Base-by-base conservation (phyloP, 1,140 invertebrate species). In the Anastrepha ludens region DNA sequence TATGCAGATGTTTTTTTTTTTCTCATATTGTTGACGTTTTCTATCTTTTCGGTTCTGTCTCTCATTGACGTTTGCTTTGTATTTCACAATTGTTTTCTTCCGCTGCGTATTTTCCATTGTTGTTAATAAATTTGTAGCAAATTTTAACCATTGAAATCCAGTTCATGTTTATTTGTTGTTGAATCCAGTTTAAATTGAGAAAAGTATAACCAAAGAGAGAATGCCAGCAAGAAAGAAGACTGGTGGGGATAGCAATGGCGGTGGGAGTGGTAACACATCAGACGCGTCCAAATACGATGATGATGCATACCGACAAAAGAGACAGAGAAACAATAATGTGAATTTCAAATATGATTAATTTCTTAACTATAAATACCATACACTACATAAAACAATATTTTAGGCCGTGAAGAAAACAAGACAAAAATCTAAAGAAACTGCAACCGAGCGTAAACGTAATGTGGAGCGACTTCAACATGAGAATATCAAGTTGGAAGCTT, bases 241-340 rank as follows among this genome's bases (percentile, higher is more conserved):
- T 81, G n/a, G 74, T 81, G 47, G 74, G 0, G 60, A 8, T 13
- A 17, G 60, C n/a, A 62, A 62, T 29, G 74, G 74, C 3, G 74
- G 74, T 55, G 74, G 74, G 20, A 67, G 64, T 67, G 64, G 64
- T 20, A 81, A 81, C 17, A 81, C 74, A 81, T 81, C 74, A 55
- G 74, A 81, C 9, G 74, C 74, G 11, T 81, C 74, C 74, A 81
- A 81, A 5, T 47, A 81, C 44, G 90, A 91, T 15, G 91, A 91
- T 89, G 89, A 90, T 78, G 89, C 89, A 78, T 92, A 92, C 88
- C 89, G 90, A 89, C 74, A 90, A 88, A 92, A 92, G 89, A 90
- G 91, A 90, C 88, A 92, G 74, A 91, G 92, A 88, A 92, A 92
- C 88, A 92, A 92, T 89, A 91, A 92, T 90, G 91, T 92, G 89